These are phyloP conservation scores for Arnoldichthys spilopterus DNA, from an alignment of 2,797 vertebrate genomes.

Conservation along the genomic window DNA sequence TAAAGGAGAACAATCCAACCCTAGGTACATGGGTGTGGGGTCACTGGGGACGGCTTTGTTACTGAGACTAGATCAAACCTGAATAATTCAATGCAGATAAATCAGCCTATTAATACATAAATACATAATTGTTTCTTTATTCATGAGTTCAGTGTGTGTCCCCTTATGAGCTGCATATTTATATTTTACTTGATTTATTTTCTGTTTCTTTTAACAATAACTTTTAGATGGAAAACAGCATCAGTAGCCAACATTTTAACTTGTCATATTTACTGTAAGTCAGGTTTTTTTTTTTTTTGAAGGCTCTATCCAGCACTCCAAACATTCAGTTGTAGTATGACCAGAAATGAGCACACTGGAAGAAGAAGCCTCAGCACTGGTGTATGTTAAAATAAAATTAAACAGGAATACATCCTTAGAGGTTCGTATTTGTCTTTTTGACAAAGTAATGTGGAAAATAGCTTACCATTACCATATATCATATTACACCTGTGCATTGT, in stretches of 20 bases:
- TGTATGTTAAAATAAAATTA: not conserved
- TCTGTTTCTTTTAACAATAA: not conserved
- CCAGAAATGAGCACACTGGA: not conserved
- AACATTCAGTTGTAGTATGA: not conserved
- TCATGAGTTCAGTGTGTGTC: constrained; percentile 2
- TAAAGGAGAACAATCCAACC: not conserved
- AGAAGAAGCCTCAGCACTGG: not conserved
- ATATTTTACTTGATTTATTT: too few species aligned
- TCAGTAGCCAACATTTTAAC: not conserved
- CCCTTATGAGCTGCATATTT: not conserved
- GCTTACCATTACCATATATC: not conserved
- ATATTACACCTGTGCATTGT: not conserved
- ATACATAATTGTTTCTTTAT: constrained; percentile 22
- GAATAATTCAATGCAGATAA: constrained; percentile 29
- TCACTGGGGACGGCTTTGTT: constrained; percentile 20
- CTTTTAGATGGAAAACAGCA: not conserved
- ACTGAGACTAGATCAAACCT: constrained; percentile 34
- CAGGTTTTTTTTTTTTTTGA: not conserved
- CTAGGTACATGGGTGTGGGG: not conserved
- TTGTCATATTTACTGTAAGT: not conserved
- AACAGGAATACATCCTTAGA: not conserved
- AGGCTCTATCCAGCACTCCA: not conserved
- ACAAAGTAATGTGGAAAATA: not conserved
- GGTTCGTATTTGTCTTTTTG: not conserved
- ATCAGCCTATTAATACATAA: constrained; percentile 37